phyloP scores from a whole-genome alignment of 2,113 vertebrate species.

The Odocoileus virginianus region DNA sequence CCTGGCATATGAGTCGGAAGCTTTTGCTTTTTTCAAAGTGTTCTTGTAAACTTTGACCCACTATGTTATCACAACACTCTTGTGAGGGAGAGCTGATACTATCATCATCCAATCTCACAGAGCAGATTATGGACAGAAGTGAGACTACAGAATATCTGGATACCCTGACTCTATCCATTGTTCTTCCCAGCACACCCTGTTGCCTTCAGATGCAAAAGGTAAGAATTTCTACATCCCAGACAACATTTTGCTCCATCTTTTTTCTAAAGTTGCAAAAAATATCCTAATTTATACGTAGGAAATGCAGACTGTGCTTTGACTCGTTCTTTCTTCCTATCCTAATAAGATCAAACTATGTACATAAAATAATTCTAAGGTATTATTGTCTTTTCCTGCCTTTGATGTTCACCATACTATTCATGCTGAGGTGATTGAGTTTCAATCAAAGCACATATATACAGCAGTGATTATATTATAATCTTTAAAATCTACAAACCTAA shows the following conservation, averaged over 20 bases:
- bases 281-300: not conserved
- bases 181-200: not conserved
- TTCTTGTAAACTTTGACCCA: not conserved
- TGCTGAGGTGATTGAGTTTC: slow-evolving; percentile 5
- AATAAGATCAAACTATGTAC: not conserved
- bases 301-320: not conserved
- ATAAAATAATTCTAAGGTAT: slow-evolving; percentile 14
- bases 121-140: not conserved
- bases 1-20: not conserved
- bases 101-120: not conserved
- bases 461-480: not conserved
- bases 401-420: slow-evolving; percentile 17
- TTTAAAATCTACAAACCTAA: slow-evolving; percentile 11
- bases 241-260: not conserved
- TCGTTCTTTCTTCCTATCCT: not conserved
- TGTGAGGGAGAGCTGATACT: not conserved
- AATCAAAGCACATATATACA: not conserved
- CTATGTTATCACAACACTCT: not conserved
- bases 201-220: not conserved
- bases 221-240: not conserved
- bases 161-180: not conserved
- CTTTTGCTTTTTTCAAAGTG: not conserved
- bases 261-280: not conserved
- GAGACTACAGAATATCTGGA: not conserved
- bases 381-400: not conserved